A percentile compares a stretch with the other conserved stretches of the same genome.
Evolutionary conservation across 2,113 vertebrate genomes (phyloP).

Genomic region (Climacteris rufus): DNA sequence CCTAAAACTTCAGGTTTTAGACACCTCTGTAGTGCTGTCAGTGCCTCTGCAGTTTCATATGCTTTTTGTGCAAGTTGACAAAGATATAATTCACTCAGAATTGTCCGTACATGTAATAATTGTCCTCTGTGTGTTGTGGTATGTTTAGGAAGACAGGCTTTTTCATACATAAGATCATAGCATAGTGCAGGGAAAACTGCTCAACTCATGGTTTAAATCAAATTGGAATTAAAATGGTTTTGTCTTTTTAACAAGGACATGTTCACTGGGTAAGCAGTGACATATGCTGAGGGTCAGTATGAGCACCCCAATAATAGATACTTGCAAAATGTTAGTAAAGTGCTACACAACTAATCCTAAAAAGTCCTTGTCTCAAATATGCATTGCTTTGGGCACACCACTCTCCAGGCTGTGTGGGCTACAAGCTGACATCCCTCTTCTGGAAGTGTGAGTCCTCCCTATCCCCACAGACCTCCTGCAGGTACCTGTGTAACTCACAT

Average conservation of each 20-base stretch:
- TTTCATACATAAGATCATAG: background rate
- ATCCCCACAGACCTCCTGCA: background rate
- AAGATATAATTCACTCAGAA: background rate
- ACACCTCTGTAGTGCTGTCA: background rate
- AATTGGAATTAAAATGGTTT: background rate
- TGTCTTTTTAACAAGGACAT: background rate
- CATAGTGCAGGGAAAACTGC: background rate
- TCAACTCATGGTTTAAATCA: background rate
- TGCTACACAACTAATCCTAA: background rate
- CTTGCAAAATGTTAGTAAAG: background rate
- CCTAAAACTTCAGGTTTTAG: background rate
- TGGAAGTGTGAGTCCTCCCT: too few relatives aligned
- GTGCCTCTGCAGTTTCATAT: background rate
- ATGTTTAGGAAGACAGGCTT: background rate
- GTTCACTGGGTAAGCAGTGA: background rate
- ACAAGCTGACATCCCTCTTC: background rate
- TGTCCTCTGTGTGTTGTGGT: background rate
- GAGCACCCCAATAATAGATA: background rate
- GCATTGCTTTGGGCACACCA: accelerated
- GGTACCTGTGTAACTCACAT: background rate
- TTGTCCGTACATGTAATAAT: background rate
- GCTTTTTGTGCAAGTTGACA: background rate
- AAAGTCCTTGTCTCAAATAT: background rate
- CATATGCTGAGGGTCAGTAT: background rate
- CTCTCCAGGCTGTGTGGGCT: background rate